A percentile compares a stretch with the other conserved stretches of the same genome.
Conservation (phyloP, 2,113 vertebrate species). For the Chloroceryle aenea region DNA sequence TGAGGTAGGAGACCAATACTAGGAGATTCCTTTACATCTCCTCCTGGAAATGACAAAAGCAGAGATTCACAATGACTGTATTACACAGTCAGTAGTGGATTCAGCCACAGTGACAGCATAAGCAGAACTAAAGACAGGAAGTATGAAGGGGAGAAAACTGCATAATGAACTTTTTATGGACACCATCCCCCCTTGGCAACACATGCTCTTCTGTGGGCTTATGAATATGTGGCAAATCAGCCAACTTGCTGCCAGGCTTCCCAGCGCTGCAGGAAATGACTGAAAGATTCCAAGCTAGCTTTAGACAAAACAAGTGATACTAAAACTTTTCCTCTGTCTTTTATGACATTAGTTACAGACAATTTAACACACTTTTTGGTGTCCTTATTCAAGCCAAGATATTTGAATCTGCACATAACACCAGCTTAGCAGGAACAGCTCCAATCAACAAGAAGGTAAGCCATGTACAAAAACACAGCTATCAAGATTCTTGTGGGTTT, state of each 20-base stretch:
- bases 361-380: neutral
- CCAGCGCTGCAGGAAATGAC: neutral
- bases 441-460: neutral
- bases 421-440: neutral
- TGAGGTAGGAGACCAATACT: neutral
- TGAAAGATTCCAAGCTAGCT: neutral
- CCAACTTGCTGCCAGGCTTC: neutral
- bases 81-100: neutral
- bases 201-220: neutral
- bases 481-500: neutral
- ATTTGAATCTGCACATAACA: neutral
- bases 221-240: neutral
- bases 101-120: neutral
- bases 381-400: neutral
- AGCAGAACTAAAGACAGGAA: neutral
- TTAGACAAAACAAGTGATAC: slow-evolving; percentile 34
- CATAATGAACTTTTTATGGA: neutral
- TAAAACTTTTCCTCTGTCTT: neutral
- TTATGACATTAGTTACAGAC: neutral
- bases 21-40: neutral
- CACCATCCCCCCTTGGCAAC: neutral
- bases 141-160: neutral
- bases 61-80: neutral
- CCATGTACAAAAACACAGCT: neutral
- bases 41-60: neutral